Evolutionary conservation across 1,140 invertebrate genomes (phyloP), one percentile per base, ranked within the genome.

Genomic region (Thaumetopoea pityocampa): DNA sequence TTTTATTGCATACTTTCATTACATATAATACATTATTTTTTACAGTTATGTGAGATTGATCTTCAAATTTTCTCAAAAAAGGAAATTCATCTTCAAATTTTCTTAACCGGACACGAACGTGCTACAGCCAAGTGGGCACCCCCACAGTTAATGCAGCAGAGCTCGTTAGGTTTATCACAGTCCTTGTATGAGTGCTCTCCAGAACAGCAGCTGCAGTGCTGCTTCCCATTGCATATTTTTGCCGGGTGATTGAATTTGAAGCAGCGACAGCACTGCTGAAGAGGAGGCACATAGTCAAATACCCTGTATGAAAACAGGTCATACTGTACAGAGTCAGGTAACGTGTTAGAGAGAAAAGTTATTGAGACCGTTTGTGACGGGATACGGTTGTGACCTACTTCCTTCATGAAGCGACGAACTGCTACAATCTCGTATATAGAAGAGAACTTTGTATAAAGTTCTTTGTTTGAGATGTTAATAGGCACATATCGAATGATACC

Each of bases 401-500:
- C 47, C 27, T 43, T 47, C 2, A 14, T 24, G 19, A 50, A 50
- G 22, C 45, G 23, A 14, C 42, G 10, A 0, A 50, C n/a, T 22
- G 36, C 36, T 5, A 55, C 23, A 9, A 55, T 55, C 35, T 50
- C 52, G 32, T 35, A 47, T 14, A 4, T 23, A 7, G 42, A 50
- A 1, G 33, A 32, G 5, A 51, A 20, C 15, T 34, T 48, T 4
- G 11, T 47, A n/a, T 33, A 51, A 5, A 51, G 14, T 20, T 57
- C 48, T 24, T 49, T 49, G 9, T 36, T 42, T 5, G 42, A 35
- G 1, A 56, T 51, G 11, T 47, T 51, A 1, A 47, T n/a, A 5
- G 46, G 47, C 5, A 56, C 40, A 28, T 22, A 51, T 16, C 54
- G 10, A 6, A 49, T 45, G 0, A 57, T 34, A 2, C 49, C 45